Conservation (phyloP, 2,113 vertebrate genomes). For the Ammodramus savannarum region DNA sequence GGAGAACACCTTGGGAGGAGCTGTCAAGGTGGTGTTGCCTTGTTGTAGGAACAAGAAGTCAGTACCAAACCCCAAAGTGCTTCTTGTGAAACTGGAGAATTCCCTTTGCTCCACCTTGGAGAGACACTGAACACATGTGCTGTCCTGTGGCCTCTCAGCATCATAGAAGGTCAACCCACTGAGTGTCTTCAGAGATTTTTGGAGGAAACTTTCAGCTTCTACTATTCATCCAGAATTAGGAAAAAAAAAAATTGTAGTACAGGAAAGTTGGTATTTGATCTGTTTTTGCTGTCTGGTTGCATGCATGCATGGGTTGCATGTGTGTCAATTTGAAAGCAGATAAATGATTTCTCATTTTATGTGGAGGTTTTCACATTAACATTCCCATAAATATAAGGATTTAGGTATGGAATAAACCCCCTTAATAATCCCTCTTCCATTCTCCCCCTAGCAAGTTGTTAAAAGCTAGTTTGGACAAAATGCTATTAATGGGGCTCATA, state of each 20-base stretch:
- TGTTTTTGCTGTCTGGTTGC: neutral
- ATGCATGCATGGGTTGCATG: neutral
- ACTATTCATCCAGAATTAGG: neutral
- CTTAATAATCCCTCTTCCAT: neutral
- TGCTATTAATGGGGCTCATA: neutral
- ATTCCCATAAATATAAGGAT: neutral
- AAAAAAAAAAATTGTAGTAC: neutral
- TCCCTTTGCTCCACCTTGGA: neutral
- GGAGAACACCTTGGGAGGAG: neutral
- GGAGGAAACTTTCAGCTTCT: neutral
- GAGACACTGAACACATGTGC: fast-evolving
- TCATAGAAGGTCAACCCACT: neutral
- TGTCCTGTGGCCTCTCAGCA: neutral
- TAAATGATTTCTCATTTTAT: neutral
- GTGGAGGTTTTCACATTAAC: neutral
- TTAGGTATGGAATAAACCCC: neutral
- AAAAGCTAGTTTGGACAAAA: neutral
- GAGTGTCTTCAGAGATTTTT: neutral
- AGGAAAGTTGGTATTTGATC: neutral
- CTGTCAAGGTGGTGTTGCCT: neutral
- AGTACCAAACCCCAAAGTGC: neutral
- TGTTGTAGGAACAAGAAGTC: fast-evolving
- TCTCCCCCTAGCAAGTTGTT: neutral
- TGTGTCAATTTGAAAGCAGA: neutral
- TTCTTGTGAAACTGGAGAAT: neutral